These are phyloP conservation scores for Mya arenaria DNA, from an alignment of 1,140 invertebrate species.

Conservation along the genomic window DNA sequence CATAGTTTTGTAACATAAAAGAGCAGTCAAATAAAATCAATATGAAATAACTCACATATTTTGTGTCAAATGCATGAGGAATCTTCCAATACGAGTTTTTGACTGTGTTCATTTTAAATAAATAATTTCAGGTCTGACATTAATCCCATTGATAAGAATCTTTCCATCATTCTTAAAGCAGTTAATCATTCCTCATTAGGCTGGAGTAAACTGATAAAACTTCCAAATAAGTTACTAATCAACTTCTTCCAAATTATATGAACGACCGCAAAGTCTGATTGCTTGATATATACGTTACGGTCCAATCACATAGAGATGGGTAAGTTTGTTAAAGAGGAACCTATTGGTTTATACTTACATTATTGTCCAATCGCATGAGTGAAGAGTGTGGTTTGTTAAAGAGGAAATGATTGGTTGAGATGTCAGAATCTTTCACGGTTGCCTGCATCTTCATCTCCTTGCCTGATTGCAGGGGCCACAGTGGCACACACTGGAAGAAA, in stretches of 20 bases:
- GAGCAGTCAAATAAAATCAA: neutral
- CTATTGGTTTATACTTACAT: conserved; percentile 83
- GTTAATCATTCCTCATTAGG: too few relatives aligned
- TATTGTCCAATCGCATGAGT: conserved; percentile 89
- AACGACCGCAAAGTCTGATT: too few relatives aligned
- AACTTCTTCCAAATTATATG: too few relatives aligned
- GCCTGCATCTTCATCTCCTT: conserved; percentile 81
- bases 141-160: too few relatives aligned
- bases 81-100: neutral
- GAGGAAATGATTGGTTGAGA: conserved; percentile 90
- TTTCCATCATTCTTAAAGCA: too few relatives aligned
- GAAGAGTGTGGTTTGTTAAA: conserved; percentile 92
- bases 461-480: conserved; percentile 89
- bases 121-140: neutral
- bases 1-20: neutral
- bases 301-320: too few relatives aligned
- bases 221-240: too few relatives aligned
- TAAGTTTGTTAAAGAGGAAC: too few relatives aligned
- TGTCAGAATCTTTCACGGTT: conserved; percentile 83
- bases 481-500: conserved; percentile 87
- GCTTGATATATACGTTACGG: too few relatives aligned
- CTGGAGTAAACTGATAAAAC: too few relatives aligned
- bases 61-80: neutral
- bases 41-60: neutral
- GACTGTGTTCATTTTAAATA: neutral